Conservation (phyloP, 2,888 invertebrate genomes). For the Napeogenes sylphis region DNA sequence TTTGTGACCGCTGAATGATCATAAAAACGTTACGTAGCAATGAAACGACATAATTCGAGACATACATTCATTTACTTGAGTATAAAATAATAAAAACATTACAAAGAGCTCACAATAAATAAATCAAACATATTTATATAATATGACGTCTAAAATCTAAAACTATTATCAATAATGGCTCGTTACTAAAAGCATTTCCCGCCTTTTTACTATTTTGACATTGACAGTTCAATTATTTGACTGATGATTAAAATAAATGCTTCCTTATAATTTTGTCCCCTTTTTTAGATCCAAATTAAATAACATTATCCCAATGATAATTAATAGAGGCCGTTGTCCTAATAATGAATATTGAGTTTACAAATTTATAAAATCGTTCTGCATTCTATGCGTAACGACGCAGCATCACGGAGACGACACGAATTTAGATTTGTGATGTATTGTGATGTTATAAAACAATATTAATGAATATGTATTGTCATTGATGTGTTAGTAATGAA, state of each 20-base stretch:
- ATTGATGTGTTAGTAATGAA: background rate
- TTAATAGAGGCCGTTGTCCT: background rate
- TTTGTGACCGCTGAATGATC: too few species aligned
- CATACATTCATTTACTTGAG: slow-evolving; percentile 22
- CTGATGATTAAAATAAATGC: too few species aligned
- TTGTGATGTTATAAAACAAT: background rate
- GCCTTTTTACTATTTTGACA: too few species aligned
- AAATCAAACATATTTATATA: slow-evolving; percentile 12
- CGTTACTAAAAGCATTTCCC: too few species aligned
- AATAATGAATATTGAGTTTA: background rate
- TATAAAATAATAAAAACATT: slow-evolving; percentile 21
- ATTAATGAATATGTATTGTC: background rate
- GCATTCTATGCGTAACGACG: slow-evolving; percentile 1
- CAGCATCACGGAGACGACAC: background rate
- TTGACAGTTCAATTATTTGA: too few species aligned
- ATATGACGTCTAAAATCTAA: slow-evolving; percentile 15
- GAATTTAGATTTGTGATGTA: background rate
- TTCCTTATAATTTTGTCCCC: too few species aligned
- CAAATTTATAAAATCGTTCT: background rate
- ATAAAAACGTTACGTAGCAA: background rate
- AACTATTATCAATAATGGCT: background rate
- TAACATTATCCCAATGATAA: background rate
- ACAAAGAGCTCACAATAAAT: slow-evolving; percentile 12
- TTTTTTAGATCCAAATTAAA: background rate
- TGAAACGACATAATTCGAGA: slow-evolving; percentile 13